These are phyloP conservation scores for Rhodeus uyekii DNA, from an alignment of 2,797 vertebrate species.

Conservation along the genomic window DNA sequence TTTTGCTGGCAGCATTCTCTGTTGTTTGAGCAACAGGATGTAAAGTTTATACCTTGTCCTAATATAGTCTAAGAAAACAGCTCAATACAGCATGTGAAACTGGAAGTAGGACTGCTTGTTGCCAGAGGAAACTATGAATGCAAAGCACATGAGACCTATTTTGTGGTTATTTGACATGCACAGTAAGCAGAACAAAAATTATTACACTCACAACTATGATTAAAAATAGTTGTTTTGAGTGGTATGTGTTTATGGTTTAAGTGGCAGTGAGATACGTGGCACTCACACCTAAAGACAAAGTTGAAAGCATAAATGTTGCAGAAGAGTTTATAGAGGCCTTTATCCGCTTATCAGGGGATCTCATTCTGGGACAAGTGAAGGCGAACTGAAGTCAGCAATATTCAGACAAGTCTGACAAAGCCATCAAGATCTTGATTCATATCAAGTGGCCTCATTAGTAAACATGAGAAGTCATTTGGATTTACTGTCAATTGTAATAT, in stretches of 20 bases:
- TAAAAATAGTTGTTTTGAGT: background rate
- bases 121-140: background rate
- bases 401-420: background rate
- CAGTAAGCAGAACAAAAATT: too few relatives aligned
- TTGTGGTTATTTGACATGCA: background rate
- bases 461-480: background rate
- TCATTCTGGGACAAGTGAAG: background rate
- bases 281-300: background rate
- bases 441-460: background rate
- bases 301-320: background rate
- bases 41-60: background rate
- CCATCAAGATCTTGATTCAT: background rate
- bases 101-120: background rate
- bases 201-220: too few relatives aligned
- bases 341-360: constrained; percentile 1
- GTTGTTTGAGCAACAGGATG: background rate
- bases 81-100: background rate
- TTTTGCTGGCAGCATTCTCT: background rate
- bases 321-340: background rate
- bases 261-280: background rate
- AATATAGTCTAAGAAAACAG: background rate
- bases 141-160: background rate
- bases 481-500: background rate
- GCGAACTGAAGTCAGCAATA: background rate
- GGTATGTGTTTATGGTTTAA: background rate